These are phyloP conservation scores for Momotus momota DNA, from an alignment of 2,797 vertebrate species.

Conservation along the genomic window DNA sequence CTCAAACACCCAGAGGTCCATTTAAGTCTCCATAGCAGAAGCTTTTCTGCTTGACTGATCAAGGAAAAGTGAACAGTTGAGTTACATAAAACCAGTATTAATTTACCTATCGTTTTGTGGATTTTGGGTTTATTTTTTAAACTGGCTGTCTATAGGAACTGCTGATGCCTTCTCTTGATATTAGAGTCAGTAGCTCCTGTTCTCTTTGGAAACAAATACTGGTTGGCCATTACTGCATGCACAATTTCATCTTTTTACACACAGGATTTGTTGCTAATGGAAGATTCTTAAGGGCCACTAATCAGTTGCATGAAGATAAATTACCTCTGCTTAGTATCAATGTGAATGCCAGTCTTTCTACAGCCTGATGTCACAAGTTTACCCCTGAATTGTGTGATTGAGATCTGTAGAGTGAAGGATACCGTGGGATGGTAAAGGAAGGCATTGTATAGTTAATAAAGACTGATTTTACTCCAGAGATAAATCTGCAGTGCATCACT, in stretches of 20 bases:
- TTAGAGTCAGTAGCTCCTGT: background rate
- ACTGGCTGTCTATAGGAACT: background rate
- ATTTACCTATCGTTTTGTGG: background rate
- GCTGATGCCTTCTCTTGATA: background rate
- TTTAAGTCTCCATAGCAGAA: background rate
- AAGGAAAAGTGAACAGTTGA: constrained; percentile 36
- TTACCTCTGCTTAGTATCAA: background rate
- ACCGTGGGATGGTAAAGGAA: background rate
- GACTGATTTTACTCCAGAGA: constrained; percentile 35
- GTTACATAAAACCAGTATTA: background rate
- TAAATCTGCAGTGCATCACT: constrained; percentile 55
- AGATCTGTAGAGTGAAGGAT: background rate
- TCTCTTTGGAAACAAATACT: background rate
- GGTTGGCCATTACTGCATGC: background rate
- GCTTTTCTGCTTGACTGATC: background rate
- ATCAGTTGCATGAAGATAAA: constrained; percentile 19
- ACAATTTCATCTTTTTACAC: background rate
- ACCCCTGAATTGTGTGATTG: constrained; percentile 13
- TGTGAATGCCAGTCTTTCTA: constrained; percentile 24
- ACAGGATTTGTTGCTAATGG: background rate
- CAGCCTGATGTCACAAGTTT: background rate
- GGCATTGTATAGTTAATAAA: constrained; percentile 25
- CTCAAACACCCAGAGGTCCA: background rate
- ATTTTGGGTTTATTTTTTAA: background rate
- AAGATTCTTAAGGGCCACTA: background rate